Conservation (phyloP, 2,888 invertebrate species). For the Tupiocoris notatus region DNA sequence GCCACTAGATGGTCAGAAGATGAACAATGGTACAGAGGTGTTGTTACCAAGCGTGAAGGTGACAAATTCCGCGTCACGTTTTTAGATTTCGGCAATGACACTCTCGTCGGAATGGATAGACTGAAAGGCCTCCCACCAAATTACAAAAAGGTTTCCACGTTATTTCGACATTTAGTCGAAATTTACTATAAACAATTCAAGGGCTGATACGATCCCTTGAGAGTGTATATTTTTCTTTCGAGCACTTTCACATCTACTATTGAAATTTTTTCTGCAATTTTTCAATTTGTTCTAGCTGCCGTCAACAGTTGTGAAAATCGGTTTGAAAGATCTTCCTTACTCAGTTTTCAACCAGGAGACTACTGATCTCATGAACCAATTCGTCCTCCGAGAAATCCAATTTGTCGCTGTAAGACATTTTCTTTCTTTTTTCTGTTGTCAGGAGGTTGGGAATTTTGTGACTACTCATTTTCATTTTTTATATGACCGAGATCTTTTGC, state of each 20-base stretch:
- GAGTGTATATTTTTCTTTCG: no score
- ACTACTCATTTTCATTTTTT: neutral
- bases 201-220: no score
- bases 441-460: no score
- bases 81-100: constrained; percentile 44
- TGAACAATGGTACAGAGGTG: constrained; percentile 42
- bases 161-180: no score
- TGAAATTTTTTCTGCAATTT: no score
- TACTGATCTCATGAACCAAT: constrained; percentile 32
- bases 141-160: constrained; percentile 44
- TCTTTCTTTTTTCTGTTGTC: constrained; percentile 1
- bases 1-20: constrained; percentile 33
- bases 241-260: no score
- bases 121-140: constrained; percentile 40
- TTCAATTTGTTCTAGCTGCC: constrained; percentile 42
- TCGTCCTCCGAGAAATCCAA: neutral
- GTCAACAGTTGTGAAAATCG: constrained; percentile 42
- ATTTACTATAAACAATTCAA: no score
- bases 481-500: no score
- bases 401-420: constrained; percentile 23
- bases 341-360: constrained; percentile 18
- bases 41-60: constrained; percentile 24
- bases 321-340: constrained; percentile 37
- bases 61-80: constrained; percentile 40
- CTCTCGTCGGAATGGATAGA: constrained; percentile 7